A percentile compares a stretch with the other conserved stretches of the same genome.
phyloP scores from a whole-genome alignment of 2,113 vertebrate species.

The Myotis lucifugus region DNA sequence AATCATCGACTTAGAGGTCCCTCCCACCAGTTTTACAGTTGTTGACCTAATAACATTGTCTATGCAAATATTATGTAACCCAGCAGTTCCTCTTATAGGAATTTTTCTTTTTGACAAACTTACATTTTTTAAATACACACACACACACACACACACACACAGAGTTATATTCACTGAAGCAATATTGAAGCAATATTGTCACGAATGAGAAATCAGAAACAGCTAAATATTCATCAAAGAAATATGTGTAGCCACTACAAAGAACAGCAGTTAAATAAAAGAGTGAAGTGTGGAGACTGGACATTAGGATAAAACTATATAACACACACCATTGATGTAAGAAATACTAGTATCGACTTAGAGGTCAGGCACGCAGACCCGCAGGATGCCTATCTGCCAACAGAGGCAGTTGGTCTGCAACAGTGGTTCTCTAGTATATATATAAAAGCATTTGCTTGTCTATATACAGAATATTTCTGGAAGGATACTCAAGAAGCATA shows the following conservation, averaged over 20 bases:
- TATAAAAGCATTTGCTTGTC: not conserved
- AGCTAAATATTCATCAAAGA: not conserved
- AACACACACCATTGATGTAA: not conserved
- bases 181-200: not conserved
- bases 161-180: not conserved
- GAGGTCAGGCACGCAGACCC: no score
- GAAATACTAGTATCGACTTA: not conserved
- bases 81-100: not conserved
- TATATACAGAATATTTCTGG: not conserved
- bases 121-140: not conserved
- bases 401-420: no score
- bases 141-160: not conserved
- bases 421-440: not conserved
- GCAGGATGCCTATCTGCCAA: no score
- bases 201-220: not conserved
- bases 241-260: not conserved
- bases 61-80: not conserved
- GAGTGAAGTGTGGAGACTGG: not conserved
- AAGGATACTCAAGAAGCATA: not conserved
- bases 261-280: not conserved
- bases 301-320: not conserved
- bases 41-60: not conserved
- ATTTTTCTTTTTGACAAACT: constrained; percentile 31
- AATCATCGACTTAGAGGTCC: not conserved
- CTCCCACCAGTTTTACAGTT: not conserved